These are phyloP conservation scores for Aulostomus chinensis DNA, from an alignment of 2,797 vertebrate genomes.

Conservation along the genomic window DNA sequence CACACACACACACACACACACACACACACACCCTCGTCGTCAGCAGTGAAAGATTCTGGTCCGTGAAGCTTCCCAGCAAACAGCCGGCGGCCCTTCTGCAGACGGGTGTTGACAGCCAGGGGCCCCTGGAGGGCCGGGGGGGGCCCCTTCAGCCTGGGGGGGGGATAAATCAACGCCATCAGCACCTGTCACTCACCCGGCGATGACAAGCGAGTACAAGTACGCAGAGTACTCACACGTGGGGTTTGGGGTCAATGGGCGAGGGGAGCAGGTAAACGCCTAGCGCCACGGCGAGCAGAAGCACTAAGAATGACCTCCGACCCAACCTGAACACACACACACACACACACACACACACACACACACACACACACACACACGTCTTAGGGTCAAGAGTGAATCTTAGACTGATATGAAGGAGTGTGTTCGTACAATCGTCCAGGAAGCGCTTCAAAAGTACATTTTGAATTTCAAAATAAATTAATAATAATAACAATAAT, in stretches of 20 bases:
- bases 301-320: conserved; percentile 17
- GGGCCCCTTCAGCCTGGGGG: conserved; percentile 71
- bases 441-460: too few species aligned
- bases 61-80: conserved; percentile 73
- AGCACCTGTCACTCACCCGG: too few species aligned
- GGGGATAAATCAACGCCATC: too few species aligned
- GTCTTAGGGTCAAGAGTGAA: too few species aligned
- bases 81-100: conserved; percentile 72
- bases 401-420: too few species aligned
- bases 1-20: conserved; percentile 35
- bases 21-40: conserved; percentile 62
- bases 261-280: conserved; percentile 77
- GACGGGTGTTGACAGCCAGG: conserved; percentile 71
- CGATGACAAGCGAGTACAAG: too few species aligned
- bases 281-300: conserved; percentile 41
- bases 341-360: too few species aligned
- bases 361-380: too few species aligned
- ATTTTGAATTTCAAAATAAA: too few species aligned
- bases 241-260: conserved; percentile 74
- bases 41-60: conserved; percentile 77
- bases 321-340: conserved; percentile 44
- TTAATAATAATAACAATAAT: too few species aligned
- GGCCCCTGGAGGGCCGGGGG: conserved; percentile 71
- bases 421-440: too few species aligned
- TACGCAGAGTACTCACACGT: conserved; percentile 53